phyloP scores from a whole-genome alignment of 2,888 invertebrate species.

The Masnerella sp. region DNA sequence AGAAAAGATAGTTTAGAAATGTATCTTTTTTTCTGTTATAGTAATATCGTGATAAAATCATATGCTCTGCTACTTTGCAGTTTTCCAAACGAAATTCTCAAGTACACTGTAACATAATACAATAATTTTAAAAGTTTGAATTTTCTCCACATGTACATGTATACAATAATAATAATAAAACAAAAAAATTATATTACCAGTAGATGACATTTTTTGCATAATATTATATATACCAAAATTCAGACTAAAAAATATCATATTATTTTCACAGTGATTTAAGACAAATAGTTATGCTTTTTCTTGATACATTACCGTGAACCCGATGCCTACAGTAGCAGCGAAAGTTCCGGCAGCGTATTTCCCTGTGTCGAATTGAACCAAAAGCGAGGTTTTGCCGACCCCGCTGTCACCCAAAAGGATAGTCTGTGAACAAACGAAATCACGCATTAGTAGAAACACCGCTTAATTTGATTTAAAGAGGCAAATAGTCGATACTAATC shows the following conservation, averaged over 20 bases:
- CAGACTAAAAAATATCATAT: background rate
- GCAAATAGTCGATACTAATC: background rate
- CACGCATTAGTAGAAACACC: background rate
- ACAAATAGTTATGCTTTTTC: background rate
- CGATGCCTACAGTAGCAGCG: conserved; percentile 96
- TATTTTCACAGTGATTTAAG: too few species aligned
- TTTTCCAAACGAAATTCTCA: too few species aligned
- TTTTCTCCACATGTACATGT: too few species aligned
- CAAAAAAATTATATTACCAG: too few species aligned
- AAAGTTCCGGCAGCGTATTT: conserved; percentile 94
- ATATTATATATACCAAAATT: background rate
- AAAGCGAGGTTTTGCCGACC: conserved; percentile 93
- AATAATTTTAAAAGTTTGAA: too few species aligned
- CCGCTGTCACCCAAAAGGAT: conserved; percentile 96
- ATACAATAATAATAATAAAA: too few species aligned
- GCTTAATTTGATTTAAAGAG: background rate
- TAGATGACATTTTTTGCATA: too few species aligned
- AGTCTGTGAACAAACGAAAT: conserved; percentile 81
- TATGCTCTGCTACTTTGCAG: too few species aligned
- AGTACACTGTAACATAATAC: too few species aligned
- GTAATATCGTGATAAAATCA: too few species aligned
- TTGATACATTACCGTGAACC: conserved; percentile 89
- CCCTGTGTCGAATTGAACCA: conserved; percentile 96
- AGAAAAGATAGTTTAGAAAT: too few species aligned
- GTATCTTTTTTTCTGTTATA: too few species aligned